Evolutionary conservation across 2,797 vertebrate species (phyloP), one percentile per base, ranked within the genome.

Genomic region (Cynodonichthys magdalenae): DNA sequence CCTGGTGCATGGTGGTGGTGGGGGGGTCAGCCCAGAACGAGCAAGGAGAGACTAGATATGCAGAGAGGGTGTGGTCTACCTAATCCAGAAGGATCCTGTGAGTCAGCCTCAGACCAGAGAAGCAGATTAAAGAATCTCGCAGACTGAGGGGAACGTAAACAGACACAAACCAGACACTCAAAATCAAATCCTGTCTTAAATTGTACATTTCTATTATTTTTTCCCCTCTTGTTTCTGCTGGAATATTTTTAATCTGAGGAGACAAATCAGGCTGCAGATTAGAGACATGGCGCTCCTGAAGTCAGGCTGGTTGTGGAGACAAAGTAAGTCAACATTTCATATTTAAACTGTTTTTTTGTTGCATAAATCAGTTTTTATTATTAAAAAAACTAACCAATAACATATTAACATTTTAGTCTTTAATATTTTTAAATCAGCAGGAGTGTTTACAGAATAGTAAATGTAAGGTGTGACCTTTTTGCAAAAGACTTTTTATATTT

Each of bases 291-390:
- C 82, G 0, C 88, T 94, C 15, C 75, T 94, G 75, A 94, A 79
- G 80, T 93, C 93, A 3, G 93, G 93, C 64, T 94, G 92, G 93
- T 78, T 94, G 47, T 94, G 93, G 93, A 90, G 93, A 77, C 91
- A 94, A 64, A 91, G 93, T 94, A 73, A 94, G 93, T 92, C 29
- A 1, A 31, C 11, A 28, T 10, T 36, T 28, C n/a, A 28, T 34
- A 17, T 28, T 14, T 46, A 0, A 8, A 10, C 1, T 34, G 4
- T 1, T 29, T 2, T 19, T 20, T 24, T 24, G 24, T 24, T 24
- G 24, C 24, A 24, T 24, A 24, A 24, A 24, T 24, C 24, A 24
- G 24, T 24, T 24, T 24, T 24, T 24, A 3, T 24, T 24, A 24
- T 24, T 2, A 24, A 24, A 24, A 24, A 24, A 24, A 24, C 24